Conservation (phyloP, 2,113 vertebrate species). For the Burhinus bistriatus region DNA sequence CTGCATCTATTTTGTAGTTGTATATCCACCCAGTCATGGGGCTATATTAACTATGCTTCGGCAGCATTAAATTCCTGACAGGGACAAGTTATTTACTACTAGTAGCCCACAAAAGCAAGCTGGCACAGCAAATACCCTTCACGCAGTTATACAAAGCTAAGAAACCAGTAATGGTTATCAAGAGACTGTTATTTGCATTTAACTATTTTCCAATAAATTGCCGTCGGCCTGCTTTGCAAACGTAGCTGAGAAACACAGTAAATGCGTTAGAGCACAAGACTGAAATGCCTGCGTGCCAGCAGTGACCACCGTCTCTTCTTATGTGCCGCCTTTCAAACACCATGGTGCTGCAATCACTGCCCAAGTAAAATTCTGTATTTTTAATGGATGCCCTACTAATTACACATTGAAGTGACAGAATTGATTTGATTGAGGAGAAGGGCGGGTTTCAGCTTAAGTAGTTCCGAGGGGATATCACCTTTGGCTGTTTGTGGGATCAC, state of each 20-base stretch:
- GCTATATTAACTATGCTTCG: not conserved
- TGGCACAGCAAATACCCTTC: not conserved
- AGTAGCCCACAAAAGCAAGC: conserved; percentile 1
- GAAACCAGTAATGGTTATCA: not conserved
- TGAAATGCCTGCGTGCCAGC: not conserved
- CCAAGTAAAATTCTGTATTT: not conserved
- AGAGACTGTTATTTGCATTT: not conserved
- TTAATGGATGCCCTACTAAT: not conserved
- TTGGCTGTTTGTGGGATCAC: conserved; percentile 11
- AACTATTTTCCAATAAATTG: not conserved
- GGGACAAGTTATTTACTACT: conserved; percentile 23
- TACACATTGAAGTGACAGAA: not conserved
- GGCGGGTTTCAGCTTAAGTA: not conserved
- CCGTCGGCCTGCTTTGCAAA: not conserved
- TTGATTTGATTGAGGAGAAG: not conserved
- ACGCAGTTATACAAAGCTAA: not conserved
- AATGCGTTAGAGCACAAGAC: not conserved
- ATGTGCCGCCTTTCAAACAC: not conserved
- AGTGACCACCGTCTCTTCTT: not conserved
- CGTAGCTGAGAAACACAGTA: not conserved
- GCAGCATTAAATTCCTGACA: not conserved
- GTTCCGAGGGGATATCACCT: not conserved
- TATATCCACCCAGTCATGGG: not conserved
- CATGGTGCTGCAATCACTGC: not conserved
- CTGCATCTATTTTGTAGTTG: not conserved